A percentile compares a stretch with the other conserved stretches of the same genome.
Evolutionary conservation across 1,140 invertebrate genomes (phyloP).

Genomic region (Eumaeus atala): DNA sequence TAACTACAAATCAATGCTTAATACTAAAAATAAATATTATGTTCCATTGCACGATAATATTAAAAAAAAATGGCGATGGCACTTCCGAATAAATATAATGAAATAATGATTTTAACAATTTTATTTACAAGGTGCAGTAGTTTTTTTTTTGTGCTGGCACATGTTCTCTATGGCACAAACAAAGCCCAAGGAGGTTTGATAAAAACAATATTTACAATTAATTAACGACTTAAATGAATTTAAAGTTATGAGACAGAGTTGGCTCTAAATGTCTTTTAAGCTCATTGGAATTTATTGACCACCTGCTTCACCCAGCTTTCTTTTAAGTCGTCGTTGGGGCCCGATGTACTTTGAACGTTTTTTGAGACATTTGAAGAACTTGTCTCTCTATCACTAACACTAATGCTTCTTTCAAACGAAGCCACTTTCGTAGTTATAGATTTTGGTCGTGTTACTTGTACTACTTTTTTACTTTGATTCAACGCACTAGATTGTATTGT

Average conservation of each 20-base stretch:
- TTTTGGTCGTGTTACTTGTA: conserved; percentile 46
- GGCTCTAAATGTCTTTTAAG: conserved; percentile 45
- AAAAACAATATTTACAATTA: conserved; percentile 50
- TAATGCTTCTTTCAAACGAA: conserved; percentile 49
- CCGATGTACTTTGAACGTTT: conserved; percentile 25
- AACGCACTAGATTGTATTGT: conserved; percentile 39
- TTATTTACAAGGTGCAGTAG: conserved; percentile 42
- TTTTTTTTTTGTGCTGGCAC: conserved; percentile 31
- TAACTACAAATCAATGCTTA: conserved; percentile 57
- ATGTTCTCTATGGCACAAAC: conserved; percentile 66
- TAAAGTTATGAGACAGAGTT: conserved; percentile 39
- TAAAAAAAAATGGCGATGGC: conserved; percentile 42
- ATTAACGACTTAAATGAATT: conserved; percentile 12
- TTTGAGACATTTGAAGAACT: conserved; percentile 3
- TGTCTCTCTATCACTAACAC: conserved; percentile 32
- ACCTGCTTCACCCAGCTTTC: conserved; percentile 72
- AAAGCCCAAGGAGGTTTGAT: conserved; percentile 48
- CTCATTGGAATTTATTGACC: conserved; percentile 73
- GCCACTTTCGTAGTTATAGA: conserved; percentile 56
- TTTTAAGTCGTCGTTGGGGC: conserved; percentile 43
- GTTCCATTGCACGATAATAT: conserved; percentile 47
- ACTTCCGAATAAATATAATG: conserved; percentile 59
- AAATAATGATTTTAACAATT: conserved; percentile 41
- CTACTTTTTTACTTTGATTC: conserved; percentile 37
- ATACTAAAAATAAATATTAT: conserved; percentile 58